Percentiles rank a stretch among this genome's conserved stretches.
These are phyloP conservation scores for Chlorodrepanis virens DNA, from an alignment of 2,113 vertebrate genomes.

Conservation along the genomic window DNA sequence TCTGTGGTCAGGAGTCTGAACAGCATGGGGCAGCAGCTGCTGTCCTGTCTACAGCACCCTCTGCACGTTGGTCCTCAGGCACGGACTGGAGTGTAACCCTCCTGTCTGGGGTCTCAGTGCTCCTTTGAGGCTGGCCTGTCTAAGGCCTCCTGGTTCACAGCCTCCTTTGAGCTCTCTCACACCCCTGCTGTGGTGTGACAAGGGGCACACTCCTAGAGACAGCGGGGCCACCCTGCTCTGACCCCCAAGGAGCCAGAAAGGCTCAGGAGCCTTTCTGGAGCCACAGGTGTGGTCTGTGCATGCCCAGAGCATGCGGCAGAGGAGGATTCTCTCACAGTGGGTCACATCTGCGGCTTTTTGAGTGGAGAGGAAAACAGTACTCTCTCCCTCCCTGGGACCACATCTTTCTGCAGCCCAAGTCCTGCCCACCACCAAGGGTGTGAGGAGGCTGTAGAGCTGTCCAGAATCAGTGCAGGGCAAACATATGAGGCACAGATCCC, in stretches of 20 bases:
- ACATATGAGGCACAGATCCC: neutral
- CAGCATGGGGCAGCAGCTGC: neutral
- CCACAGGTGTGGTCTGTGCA: neutral
- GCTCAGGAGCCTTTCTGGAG: neutral
- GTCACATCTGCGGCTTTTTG: neutral
- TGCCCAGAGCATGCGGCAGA: neutral
- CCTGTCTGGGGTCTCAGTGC: neutral
- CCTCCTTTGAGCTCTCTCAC: neutral
- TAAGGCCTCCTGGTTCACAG: neutral
- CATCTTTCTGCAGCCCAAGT: neutral
- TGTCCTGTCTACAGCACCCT: neutral
- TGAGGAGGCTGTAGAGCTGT: neutral
- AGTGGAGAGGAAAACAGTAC: neutral
- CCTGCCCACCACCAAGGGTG: neutral
- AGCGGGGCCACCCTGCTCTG: neutral
- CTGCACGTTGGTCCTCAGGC: neutral
- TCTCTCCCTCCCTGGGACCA: neutral
- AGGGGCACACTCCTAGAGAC: accelerated
- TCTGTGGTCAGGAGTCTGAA: neutral
- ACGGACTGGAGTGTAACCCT: neutral
- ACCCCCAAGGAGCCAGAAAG: neutral
- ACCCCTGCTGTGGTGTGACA: neutral
- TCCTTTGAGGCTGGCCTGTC: neutral
- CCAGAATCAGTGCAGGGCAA: neutral
- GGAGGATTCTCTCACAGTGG: neutral